phyloP scores from a whole-genome alignment of 2,113 vertebrate genomes.

The Butorides virescens region DNA sequence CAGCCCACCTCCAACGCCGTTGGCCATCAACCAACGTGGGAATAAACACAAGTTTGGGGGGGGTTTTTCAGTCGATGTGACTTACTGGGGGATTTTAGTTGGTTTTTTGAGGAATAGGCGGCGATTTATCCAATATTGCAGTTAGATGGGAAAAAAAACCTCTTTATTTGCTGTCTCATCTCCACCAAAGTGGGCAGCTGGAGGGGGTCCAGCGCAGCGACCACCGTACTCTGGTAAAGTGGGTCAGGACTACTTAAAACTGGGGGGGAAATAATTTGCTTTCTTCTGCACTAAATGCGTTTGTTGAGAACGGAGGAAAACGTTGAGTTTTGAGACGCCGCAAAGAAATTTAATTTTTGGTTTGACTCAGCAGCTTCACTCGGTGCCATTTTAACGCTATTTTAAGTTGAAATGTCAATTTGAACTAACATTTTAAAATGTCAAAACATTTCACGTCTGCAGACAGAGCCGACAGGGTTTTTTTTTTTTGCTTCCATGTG shows the following conservation, averaged over 20 bases:
- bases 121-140: neutral
- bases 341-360: conserved; percentile 43
- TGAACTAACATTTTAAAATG: conserved; percentile 58
- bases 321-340: neutral
- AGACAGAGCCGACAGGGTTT: neutral
- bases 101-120: accelerated
- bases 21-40: neutral
- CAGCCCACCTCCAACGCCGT: accelerated
- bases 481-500: conserved; percentile 22
- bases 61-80: neutral
- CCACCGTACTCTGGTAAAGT: accelerated
- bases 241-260: neutral
- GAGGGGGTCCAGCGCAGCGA: accelerated
- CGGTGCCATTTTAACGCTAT: conserved; percentile 21
- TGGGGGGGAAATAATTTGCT: neutral
- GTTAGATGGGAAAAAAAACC: neutral
- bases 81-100: neutral
- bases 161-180: neutral
- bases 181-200: neutral
- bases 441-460: conserved; percentile 59
- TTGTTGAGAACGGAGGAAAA: neutral
- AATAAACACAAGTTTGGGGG: neutral
- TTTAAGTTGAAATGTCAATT: conserved; percentile 61
- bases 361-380: conserved; percentile 39
- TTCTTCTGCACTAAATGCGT: neutral